Evolutionary conservation across 64 coral and sea anemone genomes (phyloP), one percentile per base, ranked within the genome.

Genomic region (Montipora foliosa): DNA sequence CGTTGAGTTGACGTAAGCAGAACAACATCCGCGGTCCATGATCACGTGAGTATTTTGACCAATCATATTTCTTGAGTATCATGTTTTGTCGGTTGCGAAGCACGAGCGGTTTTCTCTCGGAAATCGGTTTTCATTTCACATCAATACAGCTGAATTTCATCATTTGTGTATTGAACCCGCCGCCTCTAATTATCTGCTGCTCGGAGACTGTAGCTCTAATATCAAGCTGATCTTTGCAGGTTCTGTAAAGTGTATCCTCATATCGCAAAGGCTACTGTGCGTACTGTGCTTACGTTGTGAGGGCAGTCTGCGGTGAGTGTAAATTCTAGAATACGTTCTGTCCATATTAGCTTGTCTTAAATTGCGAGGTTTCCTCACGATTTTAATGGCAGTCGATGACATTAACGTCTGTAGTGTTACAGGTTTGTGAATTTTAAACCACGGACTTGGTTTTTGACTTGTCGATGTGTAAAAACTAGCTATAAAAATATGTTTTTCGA

Each of bases 281-380:
- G 12, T 37, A 11, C 37, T 76, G 16, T 67, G n/a, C 13, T 58
- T n/a, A 8, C 12, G 29, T 84, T 44, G 13, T 67, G 22, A 45
- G 44, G 44, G 80, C 80, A 62, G 60, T 44, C 44, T 84, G 25
- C 81, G 81, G 81, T 67, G 12, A 67, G 81, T 60, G 57, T 61
- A 29, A 4, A 9, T 81, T 81, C 12, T 15, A 62, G 6, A 60
- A 37, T 37, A 37, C 37, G 37, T 37, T 37, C 37, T 37, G 37
- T 37, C 37, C 37, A 2, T 37, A 37, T 37, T 37, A 37, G 37
- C 37, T 37, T 37, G 2, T 37, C 37, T 37, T 37, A 37, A 37
- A 37, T 37, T 37, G 37, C 37, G 37, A 37, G 37, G 37, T 37
- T 37, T 37, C 37, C 37, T 37, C 37, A 37, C 37, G 37, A 37